Conservation (phyloP, 2,113 vertebrate genomes). For the Dryoscopus gambensis region DNA sequence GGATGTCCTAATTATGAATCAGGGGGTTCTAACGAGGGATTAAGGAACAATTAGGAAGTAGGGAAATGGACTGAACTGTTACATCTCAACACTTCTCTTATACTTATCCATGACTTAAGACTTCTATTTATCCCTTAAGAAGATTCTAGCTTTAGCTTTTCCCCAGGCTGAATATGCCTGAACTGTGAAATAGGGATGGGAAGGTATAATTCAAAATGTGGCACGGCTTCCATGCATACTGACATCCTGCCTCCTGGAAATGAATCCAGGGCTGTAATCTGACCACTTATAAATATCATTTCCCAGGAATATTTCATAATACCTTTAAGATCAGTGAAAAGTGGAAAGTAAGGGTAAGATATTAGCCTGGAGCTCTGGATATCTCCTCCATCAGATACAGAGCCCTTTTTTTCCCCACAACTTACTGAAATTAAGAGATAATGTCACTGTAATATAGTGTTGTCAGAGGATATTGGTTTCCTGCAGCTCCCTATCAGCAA, state of each 20-base stretch:
- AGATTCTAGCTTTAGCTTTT: constrained; percentile 30
- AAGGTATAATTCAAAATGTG: neutral
- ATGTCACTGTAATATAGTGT: neutral
- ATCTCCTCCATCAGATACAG: neutral
- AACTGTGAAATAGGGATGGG: neutral
- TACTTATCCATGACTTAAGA: constrained; percentile 22
- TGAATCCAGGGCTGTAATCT: neutral
- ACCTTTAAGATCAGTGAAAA: neutral
- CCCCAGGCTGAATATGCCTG: neutral
- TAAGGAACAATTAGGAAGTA: neutral
- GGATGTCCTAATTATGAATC: constrained; percentile 9
- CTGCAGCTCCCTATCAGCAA: neutral
- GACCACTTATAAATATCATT: neutral
- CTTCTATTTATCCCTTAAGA: constrained; percentile 29
- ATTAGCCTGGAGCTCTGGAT: neutral
- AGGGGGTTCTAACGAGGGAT: neutral
- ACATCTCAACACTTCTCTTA: neutral
- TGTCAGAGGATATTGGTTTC: neutral
- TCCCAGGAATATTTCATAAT: neutral
- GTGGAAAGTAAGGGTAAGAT: neutral
- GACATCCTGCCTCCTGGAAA: neutral
- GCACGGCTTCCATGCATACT: neutral
- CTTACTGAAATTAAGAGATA: constrained; percentile 29
- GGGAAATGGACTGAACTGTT: neutral
- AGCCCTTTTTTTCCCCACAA: neutral